Percentiles rank a stretch among this genome's conserved stretches.
These are phyloP conservation scores for Mythimna pallens DNA, from an alignment of 2,888 invertebrate species.

Conservation along the genomic window DNA sequence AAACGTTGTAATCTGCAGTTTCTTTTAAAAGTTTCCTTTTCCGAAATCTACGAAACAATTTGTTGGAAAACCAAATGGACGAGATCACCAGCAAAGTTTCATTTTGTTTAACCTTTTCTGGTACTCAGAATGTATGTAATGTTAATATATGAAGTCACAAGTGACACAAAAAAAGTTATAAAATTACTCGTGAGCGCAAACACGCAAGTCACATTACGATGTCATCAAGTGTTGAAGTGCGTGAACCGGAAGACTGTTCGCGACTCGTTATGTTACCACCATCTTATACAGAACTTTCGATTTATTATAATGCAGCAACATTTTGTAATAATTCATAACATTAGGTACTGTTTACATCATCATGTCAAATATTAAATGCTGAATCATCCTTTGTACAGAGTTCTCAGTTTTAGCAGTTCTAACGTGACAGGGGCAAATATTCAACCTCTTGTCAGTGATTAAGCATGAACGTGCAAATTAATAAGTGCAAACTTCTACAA, in stretches of 20 bases:
- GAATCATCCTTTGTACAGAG: slow-evolving; percentile 18
- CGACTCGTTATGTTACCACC: slow-evolving; percentile 34
- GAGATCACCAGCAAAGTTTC: not conserved
- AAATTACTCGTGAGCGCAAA: slow-evolving; percentile 28
- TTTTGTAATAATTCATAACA: slow-evolving; percentile 30
- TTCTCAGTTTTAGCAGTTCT: slow-evolving; percentile 13
- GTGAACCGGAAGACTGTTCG: slow-evolving; percentile 52
- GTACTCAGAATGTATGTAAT: slow-evolving; percentile 17
- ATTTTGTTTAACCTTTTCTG: slow-evolving; percentile 7
- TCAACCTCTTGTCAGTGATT: slow-evolving; percentile 21
- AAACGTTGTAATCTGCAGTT: slow-evolving; percentile 1
- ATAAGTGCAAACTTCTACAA: not conserved
- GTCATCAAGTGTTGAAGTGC: slow-evolving; percentile 45
- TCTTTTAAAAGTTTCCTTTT: slow-evolving; percentile 17
- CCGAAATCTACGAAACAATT: slow-evolving; percentile 5
- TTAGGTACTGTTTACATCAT: slow-evolving; percentile 33
- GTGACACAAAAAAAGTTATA: slow-evolving; percentile 27
- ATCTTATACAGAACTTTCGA: slow-evolving; percentile 31
- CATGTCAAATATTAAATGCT: slow-evolving; percentile 23
- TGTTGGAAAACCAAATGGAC: slow-evolving; percentile 8
- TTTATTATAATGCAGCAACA: slow-evolving; percentile 30
- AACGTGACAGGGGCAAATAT: slow-evolving; percentile 31
- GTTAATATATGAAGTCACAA: slow-evolving; percentile 7
- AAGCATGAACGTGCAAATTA: not conserved
- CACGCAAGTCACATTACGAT: slow-evolving; percentile 55